Evolutionary conservation across 2,888 invertebrate genomes (phyloP), one percentile per base, ranked within the genome.

Genomic region (Microctonus hyperodae): DNA sequence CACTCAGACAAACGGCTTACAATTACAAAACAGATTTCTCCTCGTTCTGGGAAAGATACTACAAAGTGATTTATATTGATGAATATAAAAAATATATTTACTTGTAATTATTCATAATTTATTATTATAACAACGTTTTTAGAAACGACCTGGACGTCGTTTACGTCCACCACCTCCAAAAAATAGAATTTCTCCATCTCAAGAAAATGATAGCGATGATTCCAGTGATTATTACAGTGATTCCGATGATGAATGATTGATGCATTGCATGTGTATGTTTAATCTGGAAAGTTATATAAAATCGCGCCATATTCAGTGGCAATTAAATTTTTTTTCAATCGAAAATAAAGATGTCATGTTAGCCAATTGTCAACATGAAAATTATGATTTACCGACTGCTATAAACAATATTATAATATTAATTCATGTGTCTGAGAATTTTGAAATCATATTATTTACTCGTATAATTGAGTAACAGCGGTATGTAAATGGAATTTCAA

Each of bases 31-130:
- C 73, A 4, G 70, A 73, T 22, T 63, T 76, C 5, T 71, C 66
- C 48, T 71, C 73, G 62, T 79, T 79, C 69, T 79, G 76, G 77
- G 72, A 79, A 51, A 66, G 64, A 22, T 72, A 75, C 44, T 73
- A 72, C 63, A 71, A 72, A 35, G 78, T 78, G 75, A 71, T 61
- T 65, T 2, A 23, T 10, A 64, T 50, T 64, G 37, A 64, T 56
- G n/a, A n/a, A n/a, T n/a, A n/a, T 23, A 57, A 22, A n/a, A 0
- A 25, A 22, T 20, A 22, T 50, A 4, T 20, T 4, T 10, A 23
- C 16, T 20, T 1, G 48, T 20, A 23, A 13, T 61, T 44, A 51
- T 28, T 44, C 23, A 5, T 22, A 22, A 50, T 33, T 9, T 37
- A 9, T 33, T 50, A 16, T 31, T 65, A 35, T 61, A 2, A 13